Evolutionary conservation across 2,888 invertebrate species (phyloP), one percentile per base, ranked within the genome.

Genomic region (Leptopilina syphax): DNA sequence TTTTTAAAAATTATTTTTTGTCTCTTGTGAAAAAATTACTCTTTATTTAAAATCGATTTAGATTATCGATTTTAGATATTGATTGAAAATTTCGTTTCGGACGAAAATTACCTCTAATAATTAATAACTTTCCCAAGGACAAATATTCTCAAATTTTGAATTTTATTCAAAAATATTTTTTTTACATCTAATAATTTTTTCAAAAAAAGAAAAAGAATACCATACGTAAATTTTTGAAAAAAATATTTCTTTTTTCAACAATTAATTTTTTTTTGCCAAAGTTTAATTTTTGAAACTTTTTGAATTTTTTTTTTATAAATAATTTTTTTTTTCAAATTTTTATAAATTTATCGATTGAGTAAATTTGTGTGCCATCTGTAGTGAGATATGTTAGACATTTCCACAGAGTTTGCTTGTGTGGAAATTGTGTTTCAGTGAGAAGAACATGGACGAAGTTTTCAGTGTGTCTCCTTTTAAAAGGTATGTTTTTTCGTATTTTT

Each of bases 381-480:
- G 47, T 70, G 12, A 27, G 34, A 50, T 50, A 63, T 63, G 63
- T 18, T 5, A 60, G 60, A 12, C 13, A 47, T 50, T 70, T 70
- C 24, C 24, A 13, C 70, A 54, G 12, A 27, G 54, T 54, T 34
- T 65, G 34, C 34, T 10, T 41, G 41, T 65, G 65, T 65, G 65
- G 44, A 44, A 24, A 65, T 41, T 34, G 24, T 65, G 65, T 65
- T 65, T 34, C 34, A 34, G 65, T 34, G 27, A 41, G 13, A 65
- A 81, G 68, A 82, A 81, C 79, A 83, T 83, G 83, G 79, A 79
- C 70, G 60, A 63, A 78, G 78, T 80, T 82, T 79, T 80, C 65
- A 67, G 78, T 4, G 18, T 80, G 79, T 67, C 79, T 79, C 63
- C 81, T 83, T 63, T 41, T 80, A 79, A 78, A 79, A 81, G 83